Percentiles rank a stretch among this genome's conserved stretches.
Evolutionary conservation across 2,797 vertebrate species (phyloP).

Genomic region (Protosalanx chinensis): DNA sequence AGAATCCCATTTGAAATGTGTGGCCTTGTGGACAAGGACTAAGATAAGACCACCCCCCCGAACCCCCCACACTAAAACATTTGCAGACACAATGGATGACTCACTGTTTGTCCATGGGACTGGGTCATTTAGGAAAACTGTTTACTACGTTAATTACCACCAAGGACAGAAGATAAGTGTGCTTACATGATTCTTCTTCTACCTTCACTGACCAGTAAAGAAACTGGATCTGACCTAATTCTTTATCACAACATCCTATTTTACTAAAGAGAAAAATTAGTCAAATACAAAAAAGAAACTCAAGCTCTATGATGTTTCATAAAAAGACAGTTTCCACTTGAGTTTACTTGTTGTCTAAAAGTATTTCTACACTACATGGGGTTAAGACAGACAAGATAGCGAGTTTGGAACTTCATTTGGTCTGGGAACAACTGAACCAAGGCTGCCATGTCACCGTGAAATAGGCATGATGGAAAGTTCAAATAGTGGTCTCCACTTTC

Average conservation of each 20-base stretch:
- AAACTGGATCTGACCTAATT: no score
- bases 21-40: constrained; percentile 37
- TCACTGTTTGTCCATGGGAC: not conserved
- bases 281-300: no score
- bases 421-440: not conserved
- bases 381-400: not conserved
- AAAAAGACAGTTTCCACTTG: no score
- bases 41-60: constrained; percentile 50
- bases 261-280: no score
- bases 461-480: not conserved
- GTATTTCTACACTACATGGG: not conserved
- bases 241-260: no score
- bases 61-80: constrained; percentile 1
- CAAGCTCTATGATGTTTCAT: no score
- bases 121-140: not conserved
- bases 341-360: not conserved
- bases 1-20: constrained; percentile 19
- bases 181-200: not conserved
- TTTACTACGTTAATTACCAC: not conserved
- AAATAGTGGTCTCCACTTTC: constrained; percentile 29
- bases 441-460: not conserved
- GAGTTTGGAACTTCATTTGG: not conserved
- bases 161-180: constrained; percentile 3
- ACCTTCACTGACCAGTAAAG: constrained; percentile 2
- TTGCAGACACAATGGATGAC: not conserved